A percentile compares a stretch with the other conserved stretches of the same genome.
Conservation (phyloP, 1,140 invertebrate species). For the Heliconius congener region DNA sequence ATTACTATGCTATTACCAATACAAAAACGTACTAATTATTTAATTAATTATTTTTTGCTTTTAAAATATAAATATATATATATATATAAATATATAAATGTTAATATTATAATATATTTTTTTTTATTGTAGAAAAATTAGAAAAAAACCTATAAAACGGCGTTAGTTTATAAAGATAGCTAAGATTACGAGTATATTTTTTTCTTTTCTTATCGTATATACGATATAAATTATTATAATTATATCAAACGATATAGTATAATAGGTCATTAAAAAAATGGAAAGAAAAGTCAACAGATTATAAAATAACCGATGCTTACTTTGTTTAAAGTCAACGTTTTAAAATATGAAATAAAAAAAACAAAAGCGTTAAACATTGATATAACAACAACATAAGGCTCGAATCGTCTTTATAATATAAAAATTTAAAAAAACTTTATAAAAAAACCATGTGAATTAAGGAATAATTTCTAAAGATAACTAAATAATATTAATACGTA, state of each 20-base stretch:
- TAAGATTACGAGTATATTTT: conserved; percentile 38
- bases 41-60: conserved; percentile 41
- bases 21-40: conserved; percentile 49
- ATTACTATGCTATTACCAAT: conserved; percentile 68
- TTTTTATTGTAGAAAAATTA: conserved; percentile 52
- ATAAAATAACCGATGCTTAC: conserved; percentile 21
- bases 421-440: not conserved
- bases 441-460: not conserved
- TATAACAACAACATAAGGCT: conserved; percentile 19
- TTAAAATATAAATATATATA: conserved; percentile 71
- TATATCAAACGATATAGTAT: conserved; percentile 2
- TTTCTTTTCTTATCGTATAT: not conserved
- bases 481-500: conserved; percentile 6
- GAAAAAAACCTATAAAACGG: conserved; percentile 53
- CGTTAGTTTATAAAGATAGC: conserved; percentile 40
- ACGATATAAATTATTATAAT: not conserved
- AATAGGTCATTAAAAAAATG: conserved; percentile 9
- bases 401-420: not conserved
- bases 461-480: not conserved
- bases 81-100: conserved; percentile 52
- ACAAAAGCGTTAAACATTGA: conserved; percentile 19
- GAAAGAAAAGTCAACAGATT: conserved; percentile 26
- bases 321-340: conserved; percentile 22
- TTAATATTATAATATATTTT: conserved; percentile 15
- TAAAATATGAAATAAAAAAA: conserved; percentile 21